Conservation (phyloP, 1,140 invertebrate genomes). For the Nixonia krombeini region DNA sequence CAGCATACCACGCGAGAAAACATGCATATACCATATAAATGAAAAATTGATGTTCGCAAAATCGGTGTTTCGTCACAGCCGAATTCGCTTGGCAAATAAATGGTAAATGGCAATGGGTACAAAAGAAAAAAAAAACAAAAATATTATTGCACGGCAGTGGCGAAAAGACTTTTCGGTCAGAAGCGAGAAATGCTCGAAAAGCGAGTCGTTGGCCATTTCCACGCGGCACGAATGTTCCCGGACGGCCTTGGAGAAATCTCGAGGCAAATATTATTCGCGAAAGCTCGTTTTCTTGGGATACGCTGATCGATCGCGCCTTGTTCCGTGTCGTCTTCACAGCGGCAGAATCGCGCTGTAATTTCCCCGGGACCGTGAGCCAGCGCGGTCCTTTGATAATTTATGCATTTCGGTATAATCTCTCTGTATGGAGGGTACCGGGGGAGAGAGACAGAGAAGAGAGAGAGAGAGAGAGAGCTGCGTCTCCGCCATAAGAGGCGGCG, state of each 20-base stretch:
- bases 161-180: background rate
- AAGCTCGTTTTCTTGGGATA: slow-evolving; percentile 39
- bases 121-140: too few species aligned
- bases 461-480: too few species aligned
- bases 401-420: slow-evolving; percentile 64
- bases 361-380: slow-evolving; percentile 41
- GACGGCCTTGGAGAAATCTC: slow-evolving; percentile 13
- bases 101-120: too few species aligned
- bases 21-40: too few species aligned
- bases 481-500: too few species aligned
- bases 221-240: slow-evolving; percentile 15
- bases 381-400: slow-evolving; percentile 62
- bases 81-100: too few species aligned
- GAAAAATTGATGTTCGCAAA: too few species aligned
- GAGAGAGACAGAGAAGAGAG: slow-evolving; percentile 14
- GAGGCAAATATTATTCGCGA: slow-evolving; percentile 31
- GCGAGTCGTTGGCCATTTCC: background rate
- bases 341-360: slow-evolving; percentile 43
- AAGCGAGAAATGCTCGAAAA: too few species aligned
- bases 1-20: too few species aligned
- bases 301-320: slow-evolving; percentile 31
- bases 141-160: background rate
- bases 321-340: slow-evolving; percentile 32
- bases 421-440: slow-evolving; percentile 53
- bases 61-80: too few species aligned